Evolutionary conservation across 2,888 invertebrate genomes (phyloP).

Genomic region (Drosophila suboccidentalis): DNA sequence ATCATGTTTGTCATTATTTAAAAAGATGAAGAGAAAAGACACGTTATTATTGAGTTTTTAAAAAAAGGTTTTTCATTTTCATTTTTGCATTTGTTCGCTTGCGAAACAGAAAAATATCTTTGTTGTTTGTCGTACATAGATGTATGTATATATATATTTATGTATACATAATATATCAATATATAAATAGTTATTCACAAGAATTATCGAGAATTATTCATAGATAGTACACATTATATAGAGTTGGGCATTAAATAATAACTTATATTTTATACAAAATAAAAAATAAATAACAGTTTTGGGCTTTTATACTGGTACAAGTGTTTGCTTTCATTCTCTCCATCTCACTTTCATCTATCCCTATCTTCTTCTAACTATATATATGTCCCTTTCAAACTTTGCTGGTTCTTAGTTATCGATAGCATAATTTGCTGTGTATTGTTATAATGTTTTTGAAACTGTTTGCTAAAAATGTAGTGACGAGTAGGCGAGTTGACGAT

Average conservation of each 20-base stretch:
- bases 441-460: slow-evolving; percentile 35
- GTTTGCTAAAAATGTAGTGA: slow-evolving; percentile 62
- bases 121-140: slow-evolving; percentile 73
- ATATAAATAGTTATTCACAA: slow-evolving; percentile 81
- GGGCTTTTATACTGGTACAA: slow-evolving; percentile 77
- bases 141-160: slow-evolving; percentile 56
- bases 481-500: slow-evolving; percentile 73
- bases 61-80: slow-evolving; percentile 73
- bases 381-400: slow-evolving; percentile 20
- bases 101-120: slow-evolving; percentile 80
- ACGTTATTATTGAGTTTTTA: slow-evolving; percentile 62
- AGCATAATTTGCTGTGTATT: slow-evolving; percentile 18
- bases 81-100: slow-evolving; percentile 70
- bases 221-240: slow-evolving; percentile 61
- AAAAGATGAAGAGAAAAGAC: background rate
- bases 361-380: slow-evolving; percentile 17
- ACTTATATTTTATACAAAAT: slow-evolving; percentile 66
- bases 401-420: slow-evolving; percentile 26
- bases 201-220: slow-evolving; percentile 70
- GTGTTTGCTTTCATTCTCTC: slow-evolving; percentile 47
- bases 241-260: slow-evolving; percentile 57
- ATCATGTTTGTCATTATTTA: background rate
- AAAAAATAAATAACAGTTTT: slow-evolving; percentile 81
- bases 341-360: background rate
- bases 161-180: slow-evolving; percentile 56